Evolutionary conservation across 2,888 invertebrate genomes (phyloP).

Genomic region (Ormyrus pomaceus): DNA sequence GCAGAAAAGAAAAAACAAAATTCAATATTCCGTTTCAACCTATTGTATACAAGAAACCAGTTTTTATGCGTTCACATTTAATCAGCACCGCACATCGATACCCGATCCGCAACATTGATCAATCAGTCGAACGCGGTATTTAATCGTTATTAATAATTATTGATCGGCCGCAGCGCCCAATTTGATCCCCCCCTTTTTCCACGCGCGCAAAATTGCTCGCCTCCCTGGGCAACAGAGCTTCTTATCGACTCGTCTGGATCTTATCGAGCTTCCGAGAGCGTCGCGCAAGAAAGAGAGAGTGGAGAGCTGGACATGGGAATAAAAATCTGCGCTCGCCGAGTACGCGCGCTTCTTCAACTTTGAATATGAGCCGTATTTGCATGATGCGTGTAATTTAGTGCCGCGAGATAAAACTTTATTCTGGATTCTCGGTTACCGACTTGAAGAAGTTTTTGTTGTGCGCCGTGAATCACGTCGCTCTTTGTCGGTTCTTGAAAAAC

Average conservation of each 20-base stretch:
- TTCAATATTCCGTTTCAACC: too few relatives aligned
- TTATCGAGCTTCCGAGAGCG: conserved; percentile 50
- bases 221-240: neutral
- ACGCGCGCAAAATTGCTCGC: neutral
- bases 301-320: neutral
- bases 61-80: too few relatives aligned
- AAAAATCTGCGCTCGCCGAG: conserved; percentile 11
- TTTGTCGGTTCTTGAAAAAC: too few relatives aligned
- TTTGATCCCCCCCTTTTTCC: conserved; percentile 49
- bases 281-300: neutral
- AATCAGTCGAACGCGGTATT: conserved; percentile 63
- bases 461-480: neutral
- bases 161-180: conserved; percentile 61
- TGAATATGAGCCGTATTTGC: conserved; percentile 17
- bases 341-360: neutral
- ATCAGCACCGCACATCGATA: conserved; percentile 52
- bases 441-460: neutral
- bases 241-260: conserved; percentile 59
- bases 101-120: conserved; percentile 64
- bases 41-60: too few relatives aligned
- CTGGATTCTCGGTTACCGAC: neutral
- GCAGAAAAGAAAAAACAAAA: too few relatives aligned
- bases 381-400: conserved; percentile 32
- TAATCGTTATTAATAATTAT: conserved; percentile 69
- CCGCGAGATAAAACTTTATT: conserved; percentile 13